These are phyloP conservation scores for Nyctalus aviator DNA, from an alignment of 2,797 vertebrate genomes.

Conservation along the genomic window DNA sequence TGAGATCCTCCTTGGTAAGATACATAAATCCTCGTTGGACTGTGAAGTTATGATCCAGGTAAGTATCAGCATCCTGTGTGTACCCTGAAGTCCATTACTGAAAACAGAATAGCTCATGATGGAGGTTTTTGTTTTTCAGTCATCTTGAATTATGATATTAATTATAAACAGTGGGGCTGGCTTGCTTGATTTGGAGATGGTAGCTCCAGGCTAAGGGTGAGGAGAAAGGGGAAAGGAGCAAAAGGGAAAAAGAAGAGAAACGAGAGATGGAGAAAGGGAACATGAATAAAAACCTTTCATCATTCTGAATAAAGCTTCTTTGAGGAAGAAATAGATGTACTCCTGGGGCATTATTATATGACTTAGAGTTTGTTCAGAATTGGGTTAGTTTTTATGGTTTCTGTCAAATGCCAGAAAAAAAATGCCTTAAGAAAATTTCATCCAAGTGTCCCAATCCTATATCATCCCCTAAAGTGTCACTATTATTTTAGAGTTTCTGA, in stretches of 20 bases:
- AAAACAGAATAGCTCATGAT: not conserved
- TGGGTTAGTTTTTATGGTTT: slow-evolving; percentile 56
- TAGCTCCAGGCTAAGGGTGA: not conserved
- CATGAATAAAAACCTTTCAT: not conserved
- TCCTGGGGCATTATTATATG: slow-evolving; percentile 16
- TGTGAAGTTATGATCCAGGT: not conserved
- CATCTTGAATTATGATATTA: slow-evolving; percentile 66
- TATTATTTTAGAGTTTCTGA: slow-evolving; percentile 55
- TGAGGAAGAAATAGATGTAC: slow-evolving; percentile 43
- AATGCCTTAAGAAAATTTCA: slow-evolving; percentile 32
- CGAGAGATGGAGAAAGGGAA: not conserved
- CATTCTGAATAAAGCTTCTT: slow-evolving; percentile 43
- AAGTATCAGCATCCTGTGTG: slow-evolving; percentile 18
- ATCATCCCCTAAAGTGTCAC: not conserved
- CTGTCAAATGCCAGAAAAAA: slow-evolving; percentile 55
- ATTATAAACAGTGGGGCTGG: not conserved
- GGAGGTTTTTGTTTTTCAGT: slow-evolving; percentile 75
- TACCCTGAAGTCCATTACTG: slow-evolving; percentile 25
- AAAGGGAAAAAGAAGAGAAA: not conserved
- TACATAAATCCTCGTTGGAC: too few species aligned
- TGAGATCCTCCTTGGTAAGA: too few species aligned
- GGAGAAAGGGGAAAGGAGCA: not conserved
- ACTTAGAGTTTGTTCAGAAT: slow-evolving; percentile 36
- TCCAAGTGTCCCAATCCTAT: not conserved
- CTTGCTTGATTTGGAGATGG: not conserved